Evolutionary conservation across 23 tunicate genomes (phyloP), one percentile per base, ranked within the genome.

Genomic region (Styela clava): DNA sequence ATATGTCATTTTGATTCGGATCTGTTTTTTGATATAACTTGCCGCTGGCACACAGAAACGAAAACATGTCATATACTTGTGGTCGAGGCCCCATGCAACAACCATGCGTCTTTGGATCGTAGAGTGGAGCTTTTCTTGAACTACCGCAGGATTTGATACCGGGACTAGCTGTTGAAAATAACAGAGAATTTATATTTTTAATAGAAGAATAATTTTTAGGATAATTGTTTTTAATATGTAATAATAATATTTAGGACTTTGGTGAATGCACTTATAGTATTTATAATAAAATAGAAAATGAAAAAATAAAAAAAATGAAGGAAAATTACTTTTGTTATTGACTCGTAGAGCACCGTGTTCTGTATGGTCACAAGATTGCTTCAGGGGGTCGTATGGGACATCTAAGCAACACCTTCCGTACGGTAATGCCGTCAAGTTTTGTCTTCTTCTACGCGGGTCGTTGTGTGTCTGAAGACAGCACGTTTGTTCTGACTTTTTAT

Each of bases 361-460:
- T 24, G 1, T 73, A 16, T 0, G 16, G 24, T 34, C 68, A 52
- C 85, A 82, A 25, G 61, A 33, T 3, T 82, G 85, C 12, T 26
- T 69, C 35, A 31, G 25, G 1, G 78, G 78, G 26, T 82, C 74
- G 63, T 33, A 82, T 21, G 76, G 63, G 7, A 67, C 61, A 35
- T 82, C 78, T 20, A 44, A 56, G 78, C 85, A 82, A 33, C 85
- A 82, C 9, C 52, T 71, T 23, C 65, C 78, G 32, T 82, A 22
- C 22, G 64, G 78, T 20, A 82, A 24, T 28, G 69, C 35, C 26
- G 33, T 33, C 12, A 82, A 34, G n/a, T 51, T 69, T 26, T 44
- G 51, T n/a, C 21, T 12, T 18, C 65, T n/a, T 24, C n/a, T 28
- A 7, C 27, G 31, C 9, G 81, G 81, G n/a, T 76, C 81, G 18